Percentiles rank a stretch among this genome's conserved stretches.
Conservation (phyloP, 2,888 invertebrate genomes). For the Limenitis camilla region DNA sequence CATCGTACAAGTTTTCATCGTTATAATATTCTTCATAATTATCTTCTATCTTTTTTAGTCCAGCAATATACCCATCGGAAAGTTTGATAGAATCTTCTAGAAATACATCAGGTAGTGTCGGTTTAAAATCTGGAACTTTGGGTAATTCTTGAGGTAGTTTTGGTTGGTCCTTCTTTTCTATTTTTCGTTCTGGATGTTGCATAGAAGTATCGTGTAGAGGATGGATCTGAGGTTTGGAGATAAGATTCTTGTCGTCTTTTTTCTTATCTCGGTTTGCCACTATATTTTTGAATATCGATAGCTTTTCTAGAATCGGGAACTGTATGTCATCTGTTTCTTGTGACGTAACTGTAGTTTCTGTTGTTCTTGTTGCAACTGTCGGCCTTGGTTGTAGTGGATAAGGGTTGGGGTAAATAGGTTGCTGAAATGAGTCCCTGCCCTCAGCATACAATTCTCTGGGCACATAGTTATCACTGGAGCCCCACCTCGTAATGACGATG, state of each 20-base stretch:
- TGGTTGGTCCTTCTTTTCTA: slow-evolving; percentile 60
- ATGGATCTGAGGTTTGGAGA: slow-evolving; percentile 52
- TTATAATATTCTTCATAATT: slow-evolving; percentile 61
- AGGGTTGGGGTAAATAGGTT: slow-evolving; percentile 42
- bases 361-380: slow-evolving; percentile 12
- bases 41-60: slow-evolving; percentile 37
- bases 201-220: slow-evolving; percentile 50
- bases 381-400: slow-evolving; percentile 28
- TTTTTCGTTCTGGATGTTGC: slow-evolving; percentile 49
- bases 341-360: slow-evolving; percentile 25
- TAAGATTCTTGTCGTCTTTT: slow-evolving; percentile 34
- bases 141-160: slow-evolving; percentile 12
- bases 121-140: too few species aligned
- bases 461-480: slow-evolving; percentile 39
- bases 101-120: slow-evolving; percentile 43
- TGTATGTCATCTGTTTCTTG: slow-evolving; percentile 39
- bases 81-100: slow-evolving; percentile 35
- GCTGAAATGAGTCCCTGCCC: slow-evolving; percentile 42
- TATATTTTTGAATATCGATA: slow-evolving; percentile 56
- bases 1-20: slow-evolving; percentile 61
- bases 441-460: slow-evolving; percentile 37
- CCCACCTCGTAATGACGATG: slow-evolving; percentile 59
- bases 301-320: slow-evolving; percentile 46
- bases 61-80: slow-evolving; percentile 42
- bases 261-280: slow-evolving; percentile 40